Evolutionary conservation across 2,888 invertebrate genomes (phyloP).

Genomic region (Tricholauxania praeusta): DNA sequence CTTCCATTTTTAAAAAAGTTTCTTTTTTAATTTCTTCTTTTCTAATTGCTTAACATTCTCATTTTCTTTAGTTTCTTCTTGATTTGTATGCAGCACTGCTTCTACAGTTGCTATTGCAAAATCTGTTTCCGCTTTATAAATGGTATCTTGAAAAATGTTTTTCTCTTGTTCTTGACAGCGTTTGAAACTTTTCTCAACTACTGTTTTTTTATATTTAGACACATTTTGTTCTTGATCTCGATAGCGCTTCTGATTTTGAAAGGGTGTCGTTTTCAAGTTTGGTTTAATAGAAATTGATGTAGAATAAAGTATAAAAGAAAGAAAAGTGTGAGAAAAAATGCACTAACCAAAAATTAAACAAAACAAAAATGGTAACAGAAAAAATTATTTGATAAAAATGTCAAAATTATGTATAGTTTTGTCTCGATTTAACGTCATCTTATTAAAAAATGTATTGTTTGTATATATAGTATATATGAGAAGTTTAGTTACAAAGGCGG

Average conservation of each 20-base stretch:
- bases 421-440: slow-evolving; percentile 26
- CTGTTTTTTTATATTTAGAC: slow-evolving; percentile 29
- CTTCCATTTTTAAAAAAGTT: slow-evolving; percentile 18
- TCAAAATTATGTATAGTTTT: slow-evolving; percentile 17
- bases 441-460: slow-evolving; percentile 16
- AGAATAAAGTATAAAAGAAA: slow-evolving; percentile 23
- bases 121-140: slow-evolving; percentile 5
- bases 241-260: slow-evolving; percentile 23
- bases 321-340: not conserved
- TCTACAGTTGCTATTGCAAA: slow-evolving; percentile 6
- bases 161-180: not conserved
- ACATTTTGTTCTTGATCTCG: slow-evolving; percentile 27
- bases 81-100: not conserved
- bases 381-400: slow-evolving; percentile 24
- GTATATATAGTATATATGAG: slow-evolving; percentile 9
- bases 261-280: too few relatives aligned
- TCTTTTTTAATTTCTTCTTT: slow-evolving; percentile 27
- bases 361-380: slow-evolving; percentile 8
- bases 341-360: not conserved
- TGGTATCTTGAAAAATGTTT: not conserved
- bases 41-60: slow-evolving; percentile 29
- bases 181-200: slow-evolving; percentile 25
- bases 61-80: slow-evolving; percentile 13
- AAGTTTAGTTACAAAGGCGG: too few relatives aligned
- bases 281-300: not conserved